Evolutionary conservation across 2,888 invertebrate genomes (phyloP), one percentile per base, ranked within the genome.

Genomic region (Crossocerus cetratus): DNA sequence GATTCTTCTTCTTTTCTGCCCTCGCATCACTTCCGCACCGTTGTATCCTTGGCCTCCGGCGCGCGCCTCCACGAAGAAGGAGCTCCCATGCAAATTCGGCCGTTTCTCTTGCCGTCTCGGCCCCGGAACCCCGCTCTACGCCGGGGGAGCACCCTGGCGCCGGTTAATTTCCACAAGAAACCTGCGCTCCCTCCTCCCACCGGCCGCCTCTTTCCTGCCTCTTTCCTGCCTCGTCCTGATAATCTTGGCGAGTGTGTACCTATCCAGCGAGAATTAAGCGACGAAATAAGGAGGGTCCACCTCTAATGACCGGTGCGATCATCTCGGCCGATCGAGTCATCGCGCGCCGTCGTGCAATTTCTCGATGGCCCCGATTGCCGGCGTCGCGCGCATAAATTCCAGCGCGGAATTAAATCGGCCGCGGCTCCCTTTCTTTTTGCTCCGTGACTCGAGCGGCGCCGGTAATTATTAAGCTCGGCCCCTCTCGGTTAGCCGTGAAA

Each of bases 1-100:
- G 71, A 75, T 80, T 65, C 63, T 64, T 59, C 56, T 72, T 61
- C 32, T 53, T 45, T 66, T 60, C 32, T 32, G 32, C 65, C 22
- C 49, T 8, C 49, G 14, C 49, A 16, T 49, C 32, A 20, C 42
- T 42, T 16, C 23, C 57, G 49, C 21, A 22, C 55, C 53, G 44
- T 64, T 22, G 60, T 61, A 59, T 58, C 53, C 53, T 21, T 32
- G 45, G 18, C 67, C 65, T 59, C 65, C 61, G 56, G 65, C 69
- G 65, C 63, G 65, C 71, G 69, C 74, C 77, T 66, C 68, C 70
- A 70, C 49, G 66, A 75, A 68, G 55, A n/a, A 60, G 45, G 72
- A 62, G 70, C 61, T 66, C 76, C 57, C 62, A 77, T 79, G 81
- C 75, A 81, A 81, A 81, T 81, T 77, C 64, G 66, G 13, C 64